phyloP scores from a whole-genome alignment of 2,888 invertebrate species.

The Tenthredo scrophulariae region DNA sequence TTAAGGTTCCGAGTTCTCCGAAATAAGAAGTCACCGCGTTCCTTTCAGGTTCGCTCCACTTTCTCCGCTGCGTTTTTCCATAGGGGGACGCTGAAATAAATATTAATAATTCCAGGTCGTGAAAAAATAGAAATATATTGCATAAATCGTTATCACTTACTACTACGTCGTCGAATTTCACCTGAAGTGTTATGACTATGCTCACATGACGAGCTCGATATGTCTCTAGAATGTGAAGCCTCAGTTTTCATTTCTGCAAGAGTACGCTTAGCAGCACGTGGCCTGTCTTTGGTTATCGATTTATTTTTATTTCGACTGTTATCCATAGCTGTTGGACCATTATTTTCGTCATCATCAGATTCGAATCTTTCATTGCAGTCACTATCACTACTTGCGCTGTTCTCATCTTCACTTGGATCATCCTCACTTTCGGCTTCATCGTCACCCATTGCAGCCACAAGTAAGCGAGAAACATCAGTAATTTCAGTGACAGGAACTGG shows the following conservation, averaged over 20 bases:
- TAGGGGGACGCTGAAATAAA: slow-evolving; percentile 4
- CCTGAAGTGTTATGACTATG: neutral
- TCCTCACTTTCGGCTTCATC: neutral
- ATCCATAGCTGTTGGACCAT: neutral
- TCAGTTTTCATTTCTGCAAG: neutral
- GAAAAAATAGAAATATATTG: neutral
- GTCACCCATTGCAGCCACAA: slow-evolving; percentile 23
- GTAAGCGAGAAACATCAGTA: neutral
- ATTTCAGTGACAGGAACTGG: slow-evolving; percentile 28
- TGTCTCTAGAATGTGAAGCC: neutral
- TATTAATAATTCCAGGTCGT: neutral
- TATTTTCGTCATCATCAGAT: slow-evolving; percentile 11
- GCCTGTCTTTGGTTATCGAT: neutral
- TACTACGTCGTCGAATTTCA: slow-evolving; percentile 15
- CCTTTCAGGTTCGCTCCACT: neutral
- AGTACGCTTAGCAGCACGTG: neutral
- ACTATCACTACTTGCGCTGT: slow-evolving; percentile 18
- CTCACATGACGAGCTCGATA: neutral
- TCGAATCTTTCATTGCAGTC: neutral
- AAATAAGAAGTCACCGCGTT: neutral
- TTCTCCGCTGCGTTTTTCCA: neutral
- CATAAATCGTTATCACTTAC: slow-evolving; percentile 18
- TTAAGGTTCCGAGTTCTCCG: neutral
- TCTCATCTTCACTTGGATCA: slow-evolving; percentile 3
- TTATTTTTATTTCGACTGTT: neutral